Percentiles rank a stretch among this genome's conserved stretches.
Evolutionary conservation across 2,113 vertebrate species (phyloP).

Genomic region (Pterophyllum scalare): DNA sequence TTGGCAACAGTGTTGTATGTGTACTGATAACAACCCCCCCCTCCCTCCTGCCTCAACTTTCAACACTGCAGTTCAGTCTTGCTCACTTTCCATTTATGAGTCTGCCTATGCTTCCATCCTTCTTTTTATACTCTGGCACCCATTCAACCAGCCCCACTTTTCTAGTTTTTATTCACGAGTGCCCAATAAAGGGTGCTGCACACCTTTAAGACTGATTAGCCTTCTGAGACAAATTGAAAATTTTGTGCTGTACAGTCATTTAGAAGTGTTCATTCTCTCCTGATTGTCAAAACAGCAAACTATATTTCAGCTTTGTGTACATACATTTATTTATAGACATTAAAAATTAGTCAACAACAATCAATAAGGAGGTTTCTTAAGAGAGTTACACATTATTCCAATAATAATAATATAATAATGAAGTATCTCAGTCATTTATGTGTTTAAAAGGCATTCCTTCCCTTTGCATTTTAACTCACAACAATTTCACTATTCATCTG

Average conservation of each 20-base stretch:
- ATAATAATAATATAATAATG: neutral
- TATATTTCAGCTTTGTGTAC: too few relatives aligned
- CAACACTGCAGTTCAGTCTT: neutral
- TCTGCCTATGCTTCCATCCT: neutral
- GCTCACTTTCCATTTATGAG: neutral
- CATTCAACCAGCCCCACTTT: neutral
- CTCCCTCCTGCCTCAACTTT: slow-evolving; percentile 8
- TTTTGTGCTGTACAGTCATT: too few relatives aligned
- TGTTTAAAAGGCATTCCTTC: neutral
- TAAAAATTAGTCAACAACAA: neutral
- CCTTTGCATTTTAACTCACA: neutral
- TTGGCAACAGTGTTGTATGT: slow-evolving; percentile 25
- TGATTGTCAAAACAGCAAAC: too few relatives aligned
- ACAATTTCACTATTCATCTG: neutral
- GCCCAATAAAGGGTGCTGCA: neutral
- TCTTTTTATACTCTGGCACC: neutral
- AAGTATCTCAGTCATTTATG: neutral
- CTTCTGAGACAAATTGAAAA: too few relatives aligned
- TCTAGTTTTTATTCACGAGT: neutral
- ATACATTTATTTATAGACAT: neutral
- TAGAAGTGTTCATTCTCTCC: too few relatives aligned
- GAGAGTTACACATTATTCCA: too few relatives aligned
- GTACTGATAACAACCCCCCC: slow-evolving; percentile 31
- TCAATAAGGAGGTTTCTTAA: too few relatives aligned
- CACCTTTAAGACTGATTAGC: neutral